phyloP scores from a whole-genome alignment of 1,140 invertebrate species.

The Stegodyphus dumicola region DNA sequence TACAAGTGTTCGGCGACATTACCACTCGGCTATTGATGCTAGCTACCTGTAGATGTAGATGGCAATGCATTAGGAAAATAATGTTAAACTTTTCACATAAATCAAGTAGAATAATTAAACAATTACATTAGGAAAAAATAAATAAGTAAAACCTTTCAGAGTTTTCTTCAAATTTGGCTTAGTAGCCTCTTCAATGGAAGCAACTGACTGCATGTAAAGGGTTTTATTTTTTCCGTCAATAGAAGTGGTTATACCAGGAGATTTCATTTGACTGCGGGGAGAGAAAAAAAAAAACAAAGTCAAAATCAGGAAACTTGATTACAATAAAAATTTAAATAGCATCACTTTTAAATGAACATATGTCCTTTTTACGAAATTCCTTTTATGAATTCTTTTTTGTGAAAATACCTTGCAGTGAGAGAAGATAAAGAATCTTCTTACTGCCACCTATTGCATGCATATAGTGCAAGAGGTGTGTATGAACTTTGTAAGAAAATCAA shows the following conservation, averaged over 20 bases:
- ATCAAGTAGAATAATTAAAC: no score
- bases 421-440: neutral
- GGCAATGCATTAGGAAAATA: no score
- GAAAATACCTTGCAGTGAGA: neutral
- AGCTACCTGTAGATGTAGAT: no score
- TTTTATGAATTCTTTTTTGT: no score
- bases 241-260: slow-evolving; percentile 82
- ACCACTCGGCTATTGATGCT: no score
- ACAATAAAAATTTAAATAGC: neutral
- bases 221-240: slow-evolving; percentile 89
- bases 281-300: neutral
- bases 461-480: neutral
- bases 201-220: slow-evolving; percentile 89
- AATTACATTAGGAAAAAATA: no score
- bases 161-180: slow-evolving; percentile 87
- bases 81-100: no score
- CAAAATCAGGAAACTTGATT: slow-evolving; percentile 9
- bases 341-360: neutral
- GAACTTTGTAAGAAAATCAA: neutral
- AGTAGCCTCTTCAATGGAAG: slow-evolving; percentile 88
- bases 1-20: no score
- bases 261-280: slow-evolving; percentile 70
- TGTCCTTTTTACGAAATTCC: neutral
- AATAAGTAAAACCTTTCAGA: slow-evolving; percentile 70
- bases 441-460: neutral